A percentile compares a stretch with the other conserved stretches of the same genome.
Conservation (phyloP, 2,113 vertebrate species). For the Indri indri region DNA sequence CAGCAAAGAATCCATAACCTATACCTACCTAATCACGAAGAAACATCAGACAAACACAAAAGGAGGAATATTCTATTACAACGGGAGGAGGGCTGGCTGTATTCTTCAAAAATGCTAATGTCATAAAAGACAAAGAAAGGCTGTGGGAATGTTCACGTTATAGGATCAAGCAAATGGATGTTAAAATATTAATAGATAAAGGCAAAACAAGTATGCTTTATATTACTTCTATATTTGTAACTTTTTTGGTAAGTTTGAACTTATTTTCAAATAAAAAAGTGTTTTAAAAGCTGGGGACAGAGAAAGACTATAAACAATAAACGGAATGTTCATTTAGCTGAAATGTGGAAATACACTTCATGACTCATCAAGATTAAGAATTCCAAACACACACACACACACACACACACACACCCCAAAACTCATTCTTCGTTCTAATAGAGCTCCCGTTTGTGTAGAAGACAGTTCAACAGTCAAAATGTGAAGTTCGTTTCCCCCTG, state of each 20-base stretch:
- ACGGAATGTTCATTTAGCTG: not conserved
- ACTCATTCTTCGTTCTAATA: not conserved
- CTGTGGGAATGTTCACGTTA: not conserved
- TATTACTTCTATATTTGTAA: not conserved
- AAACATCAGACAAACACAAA: not conserved
- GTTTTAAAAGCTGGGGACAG: not conserved
- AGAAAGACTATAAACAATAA: not conserved
- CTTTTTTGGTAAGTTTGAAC: not conserved
- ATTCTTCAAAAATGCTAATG: not conserved
- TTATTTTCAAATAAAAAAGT: not conserved
- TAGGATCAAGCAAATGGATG: not conserved
- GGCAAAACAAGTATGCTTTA: not conserved
- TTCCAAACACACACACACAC: not conserved
- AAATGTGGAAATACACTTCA: not conserved
- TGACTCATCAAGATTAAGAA: slow-evolving; percentile 33
- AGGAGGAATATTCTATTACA: not conserved
- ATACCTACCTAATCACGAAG: too few species aligned
- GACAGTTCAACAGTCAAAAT: not conserved
- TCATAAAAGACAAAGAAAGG: not conserved
- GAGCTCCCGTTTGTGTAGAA: not conserved
- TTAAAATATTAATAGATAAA: not conserved
- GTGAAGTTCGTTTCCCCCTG: not conserved
- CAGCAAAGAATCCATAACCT: not conserved
- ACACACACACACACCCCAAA: not conserved
- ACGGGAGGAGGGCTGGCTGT: rapidly evolving